These are phyloP conservation scores for Lypha dubia DNA, from an alignment of 2,888 invertebrate species.

Conservation along the genomic window DNA sequence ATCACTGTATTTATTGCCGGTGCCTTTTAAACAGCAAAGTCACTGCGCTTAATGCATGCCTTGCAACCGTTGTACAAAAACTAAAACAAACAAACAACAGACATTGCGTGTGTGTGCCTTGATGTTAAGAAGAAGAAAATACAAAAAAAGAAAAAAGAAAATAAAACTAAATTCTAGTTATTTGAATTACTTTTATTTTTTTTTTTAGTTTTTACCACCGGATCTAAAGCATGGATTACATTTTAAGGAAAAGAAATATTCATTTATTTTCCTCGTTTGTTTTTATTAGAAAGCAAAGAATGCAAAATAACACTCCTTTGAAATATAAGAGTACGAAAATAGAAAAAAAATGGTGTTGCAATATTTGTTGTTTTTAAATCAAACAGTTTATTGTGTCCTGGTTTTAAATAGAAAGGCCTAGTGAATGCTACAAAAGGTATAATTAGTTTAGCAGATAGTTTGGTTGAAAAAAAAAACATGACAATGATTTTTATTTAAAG, in stretches of 20 bases:
- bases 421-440: not conserved
- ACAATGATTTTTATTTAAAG: too few relatives aligned
- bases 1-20: conserved; percentile 20
- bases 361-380: conserved; percentile 63
- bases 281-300: conserved; percentile 1
- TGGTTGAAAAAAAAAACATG: not conserved
- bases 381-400: conserved; percentile 37
- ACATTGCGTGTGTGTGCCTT: conserved; percentile 67
- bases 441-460: not conserved
- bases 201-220: too few relatives aligned
- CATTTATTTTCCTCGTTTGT: not conserved
- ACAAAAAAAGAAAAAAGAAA: too few relatives aligned
- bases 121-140: conserved; percentile 34
- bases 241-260: conserved; percentile 32
- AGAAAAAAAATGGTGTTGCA: conserved; percentile 68
- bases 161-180: conserved; percentile 67
- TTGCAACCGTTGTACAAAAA: conserved; percentile 25
- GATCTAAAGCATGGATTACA: conserved; percentile 64
- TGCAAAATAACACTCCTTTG: conserved; percentile 33
- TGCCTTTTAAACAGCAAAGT: conserved; percentile 6
- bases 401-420: conserved; percentile 7
- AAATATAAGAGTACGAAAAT: conserved; percentile 16
- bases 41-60: conserved; percentile 19
- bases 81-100: conserved; percentile 17
- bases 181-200: conserved; percentile 72